A percentile compares a stretch with the other conserved stretches of the same genome.
Evolutionary conservation across 1,140 invertebrate genomes (phyloP).

Genomic region (Cecropterus lyciades): DNA sequence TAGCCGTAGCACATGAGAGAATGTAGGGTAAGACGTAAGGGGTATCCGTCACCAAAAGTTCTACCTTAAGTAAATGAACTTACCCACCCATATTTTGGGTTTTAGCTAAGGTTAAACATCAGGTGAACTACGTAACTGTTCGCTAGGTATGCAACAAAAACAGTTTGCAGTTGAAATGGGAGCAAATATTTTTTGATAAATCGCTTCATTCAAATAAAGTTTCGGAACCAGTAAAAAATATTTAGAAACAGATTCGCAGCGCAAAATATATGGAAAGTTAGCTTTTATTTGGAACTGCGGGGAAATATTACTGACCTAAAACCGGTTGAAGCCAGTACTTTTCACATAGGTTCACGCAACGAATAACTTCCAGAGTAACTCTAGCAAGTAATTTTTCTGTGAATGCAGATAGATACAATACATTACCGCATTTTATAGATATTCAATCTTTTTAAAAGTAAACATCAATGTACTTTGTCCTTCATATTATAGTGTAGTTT

Average conservation of each 20-base stretch:
- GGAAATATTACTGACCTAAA: conserved; percentile 25
- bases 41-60: too few relatives aligned
- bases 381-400: conserved; percentile 13
- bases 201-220: not conserved
- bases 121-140: too few relatives aligned
- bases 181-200: not conserved
- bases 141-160: not conserved
- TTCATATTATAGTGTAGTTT: too few relatives aligned
- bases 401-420: conserved; percentile 12
- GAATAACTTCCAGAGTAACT: conserved; percentile 6
- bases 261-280: conserved; percentile 1
- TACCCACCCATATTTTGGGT: too few relatives aligned
- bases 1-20: too few relatives aligned
- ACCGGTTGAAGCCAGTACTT: conserved; percentile 2
- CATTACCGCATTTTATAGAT: conserved; percentile 4
- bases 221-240: not conserved
- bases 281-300: conserved; percentile 2
- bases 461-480: too few relatives aligned
- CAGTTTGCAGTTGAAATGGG: not conserved
- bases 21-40: too few relatives aligned
- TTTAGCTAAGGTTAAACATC: too few relatives aligned
- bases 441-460: too few relatives aligned
- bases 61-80: too few relatives aligned
- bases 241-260: not conserved
- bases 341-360: conserved; percentile 1